Base-by-base conservation (phyloP, 2,113 vertebrate genomes). In the Pelusios castaneus region DNA sequence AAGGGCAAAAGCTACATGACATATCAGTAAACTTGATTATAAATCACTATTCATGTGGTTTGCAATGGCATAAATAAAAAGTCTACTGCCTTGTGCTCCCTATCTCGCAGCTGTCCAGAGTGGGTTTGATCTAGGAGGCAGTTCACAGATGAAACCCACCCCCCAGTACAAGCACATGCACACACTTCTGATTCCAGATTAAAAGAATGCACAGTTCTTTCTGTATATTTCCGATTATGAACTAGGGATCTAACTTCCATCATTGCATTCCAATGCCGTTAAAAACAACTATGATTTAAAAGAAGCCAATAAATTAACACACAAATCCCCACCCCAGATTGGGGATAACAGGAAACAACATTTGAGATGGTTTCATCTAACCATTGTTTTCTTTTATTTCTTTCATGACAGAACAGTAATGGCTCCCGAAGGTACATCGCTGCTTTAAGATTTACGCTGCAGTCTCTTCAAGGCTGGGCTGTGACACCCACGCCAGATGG, bases 321-420 rank as follows among this genome's bases (percentile, higher is more conserved):
- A 3, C 4, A 41, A 45, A 43, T 41, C 54, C 19, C 38, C 85
- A 41, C 31, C 38, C 4, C 6, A 34, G 17, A 63, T 24, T 21
- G 3, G 16, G 55, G 14, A 78, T 60, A 90, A 70, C 24, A 43
- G 1, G 1, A 67, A 87, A 58, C 8, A 52, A 7, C 78, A 84
- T 82, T 77, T 77, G 58, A 89, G 82, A 34, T 10, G 38, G 17
- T 90, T 96, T 87, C 25, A 25, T 90, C 45, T 43, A 52, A 80
- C n/a, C 19, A 58, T 58, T 6, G 2, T 73, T 91, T 79, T 56
- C 82, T 89, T 95, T 91, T 75, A 75, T 87, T 95, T 84, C 41
- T 84, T 96, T 96, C 11, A 52, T 89, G 86, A 90, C 51, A 89
- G 75, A 77, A 60, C 17, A n/a, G 24, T 80, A 94, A 91, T 45